A percentile compares a stretch with the other conserved stretches of the same genome.
Evolutionary conservation across 2,888 invertebrate genomes (phyloP).

Genomic region (Sminthurinus aureus): DNA sequence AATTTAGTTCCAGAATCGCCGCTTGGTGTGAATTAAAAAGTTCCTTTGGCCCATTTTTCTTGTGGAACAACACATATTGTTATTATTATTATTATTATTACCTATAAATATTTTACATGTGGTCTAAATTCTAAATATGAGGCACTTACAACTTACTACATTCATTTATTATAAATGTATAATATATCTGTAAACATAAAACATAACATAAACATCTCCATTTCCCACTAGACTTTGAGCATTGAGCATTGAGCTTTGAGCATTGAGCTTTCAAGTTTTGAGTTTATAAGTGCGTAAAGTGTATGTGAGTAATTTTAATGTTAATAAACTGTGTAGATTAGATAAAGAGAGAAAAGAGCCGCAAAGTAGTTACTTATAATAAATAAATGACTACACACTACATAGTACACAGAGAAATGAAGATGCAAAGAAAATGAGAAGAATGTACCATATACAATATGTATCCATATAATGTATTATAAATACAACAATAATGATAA

Average conservation of each 20-base stretch:
- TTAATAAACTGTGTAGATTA: neutral
- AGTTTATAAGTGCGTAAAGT: neutral
- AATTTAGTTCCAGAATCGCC: no score
- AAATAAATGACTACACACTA: neutral
- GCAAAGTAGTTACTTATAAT: neutral
- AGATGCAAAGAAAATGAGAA: neutral
- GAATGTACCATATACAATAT: neutral
- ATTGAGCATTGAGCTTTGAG: neutral
- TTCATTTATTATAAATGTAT: neutral
- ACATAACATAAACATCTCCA: neutral
- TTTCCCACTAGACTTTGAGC: neutral
- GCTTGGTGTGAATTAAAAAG: no score
- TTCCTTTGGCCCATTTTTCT: no score
- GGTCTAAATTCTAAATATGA: neutral
- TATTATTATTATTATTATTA: no score
- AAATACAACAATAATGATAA: conserved; percentile 17
- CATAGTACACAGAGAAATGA: neutral
- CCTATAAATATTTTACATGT: neutral
- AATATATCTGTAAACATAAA: neutral
- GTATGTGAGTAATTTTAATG: neutral
- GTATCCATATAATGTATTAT: neutral
- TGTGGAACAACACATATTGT: no score
- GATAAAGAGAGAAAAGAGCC: neutral
- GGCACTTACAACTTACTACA: neutral
- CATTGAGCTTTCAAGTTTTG: neutral